phyloP scores from a whole-genome alignment of 1,140 invertebrate species.

The Coboldia fuscipes region DNA sequence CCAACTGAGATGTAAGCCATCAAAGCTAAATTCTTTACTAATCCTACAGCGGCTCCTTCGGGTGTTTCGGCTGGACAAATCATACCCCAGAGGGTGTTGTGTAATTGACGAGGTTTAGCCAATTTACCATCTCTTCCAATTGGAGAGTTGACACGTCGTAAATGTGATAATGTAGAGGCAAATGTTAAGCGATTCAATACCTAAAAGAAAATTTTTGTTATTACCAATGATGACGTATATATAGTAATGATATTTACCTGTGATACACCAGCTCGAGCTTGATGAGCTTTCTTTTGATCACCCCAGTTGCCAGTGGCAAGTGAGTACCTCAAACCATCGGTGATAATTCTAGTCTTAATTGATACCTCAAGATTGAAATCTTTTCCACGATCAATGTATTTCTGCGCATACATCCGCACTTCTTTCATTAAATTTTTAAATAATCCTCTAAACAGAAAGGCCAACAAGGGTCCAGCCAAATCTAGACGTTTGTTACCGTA shows the following conservation, averaged over 20 bases:
- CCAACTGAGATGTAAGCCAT: slow-evolving; percentile 99
- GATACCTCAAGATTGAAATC: slow-evolving; percentile 95
- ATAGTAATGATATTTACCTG: slow-evolving; percentile 76
- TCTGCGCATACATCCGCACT: slow-evolving; percentile 94
- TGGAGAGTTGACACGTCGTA: slow-evolving; percentile 91
- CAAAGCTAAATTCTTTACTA: slow-evolving; percentile 94
- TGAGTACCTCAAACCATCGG: slow-evolving; percentile 93
- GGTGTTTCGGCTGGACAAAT: slow-evolving; percentile 98
- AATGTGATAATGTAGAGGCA: slow-evolving; percentile 93
- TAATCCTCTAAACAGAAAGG: slow-evolving; percentile 84
- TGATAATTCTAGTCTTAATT: slow-evolving; percentile 95
- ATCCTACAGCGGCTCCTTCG: slow-evolving; percentile 73
- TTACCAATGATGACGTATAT: slow-evolving; percentile 69
- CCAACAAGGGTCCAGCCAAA: slow-evolving; percentile 86
- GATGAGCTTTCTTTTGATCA: slow-evolving; percentile 98
- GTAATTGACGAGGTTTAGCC: slow-evolving; percentile 91
- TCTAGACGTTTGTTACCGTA: slow-evolving; percentile 97
- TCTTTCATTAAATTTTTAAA: slow-evolving; percentile 91
- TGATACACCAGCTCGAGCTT: slow-evolving; percentile 79
- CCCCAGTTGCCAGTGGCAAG: slow-evolving; percentile 99
- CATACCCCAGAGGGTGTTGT: slow-evolving; percentile 99
- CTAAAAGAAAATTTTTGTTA: slow-evolving; percentile 46
- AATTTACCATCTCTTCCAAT: slow-evolving; percentile 97
- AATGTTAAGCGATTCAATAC: slow-evolving; percentile 92
- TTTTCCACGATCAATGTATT: slow-evolving; percentile 95